A percentile compares a stretch with the other conserved stretches of the same genome.
These are phyloP conservation scores for Zosterops lateralis DNA, from an alignment of 2,113 vertebrate species.

Conservation along the genomic window DNA sequence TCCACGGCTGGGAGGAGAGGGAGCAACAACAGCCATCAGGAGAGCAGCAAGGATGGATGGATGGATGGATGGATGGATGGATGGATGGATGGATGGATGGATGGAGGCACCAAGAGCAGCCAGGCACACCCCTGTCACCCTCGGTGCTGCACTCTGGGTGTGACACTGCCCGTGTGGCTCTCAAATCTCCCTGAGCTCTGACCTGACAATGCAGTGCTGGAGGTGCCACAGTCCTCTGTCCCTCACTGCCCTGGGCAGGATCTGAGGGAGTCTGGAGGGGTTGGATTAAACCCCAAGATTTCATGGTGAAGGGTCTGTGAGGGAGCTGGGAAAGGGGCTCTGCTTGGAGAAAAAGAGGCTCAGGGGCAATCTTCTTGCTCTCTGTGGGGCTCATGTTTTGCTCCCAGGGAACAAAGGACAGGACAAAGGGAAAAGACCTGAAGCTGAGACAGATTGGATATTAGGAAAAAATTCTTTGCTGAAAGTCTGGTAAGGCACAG, in stretches of 20 bases:
- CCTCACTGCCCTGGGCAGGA: not conserved
- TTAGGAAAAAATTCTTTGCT: not conserved
- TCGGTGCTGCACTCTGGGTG: fast-evolving
- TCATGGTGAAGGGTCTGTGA: not conserved
- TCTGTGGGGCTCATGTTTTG: not conserved
- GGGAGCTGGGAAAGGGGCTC: not conserved
- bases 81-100: not conserved
- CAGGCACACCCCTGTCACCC: not conserved
- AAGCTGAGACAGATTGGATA: fast-evolving
- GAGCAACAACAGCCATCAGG: not conserved
- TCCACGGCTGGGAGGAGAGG: slow-evolving; percentile 81
- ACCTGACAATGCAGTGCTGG: not conserved
- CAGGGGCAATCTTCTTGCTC: not conserved
- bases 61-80: not conserved
- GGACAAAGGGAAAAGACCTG: not conserved
- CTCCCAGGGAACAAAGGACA: not conserved
- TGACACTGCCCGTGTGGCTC: fast-evolving
- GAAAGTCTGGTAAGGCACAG: not conserved
- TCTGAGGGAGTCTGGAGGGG: not conserved
- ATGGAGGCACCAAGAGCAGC: not conserved
- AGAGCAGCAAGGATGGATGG: not conserved
- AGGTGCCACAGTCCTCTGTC: not conserved
- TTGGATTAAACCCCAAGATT: not conserved
- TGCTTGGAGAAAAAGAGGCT: not conserved
- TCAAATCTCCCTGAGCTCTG: not conserved